These are phyloP conservation scores for Erythrocebus patas DNA, from an alignment of 2,113 vertebrate genomes.

Conservation along the genomic window DNA sequence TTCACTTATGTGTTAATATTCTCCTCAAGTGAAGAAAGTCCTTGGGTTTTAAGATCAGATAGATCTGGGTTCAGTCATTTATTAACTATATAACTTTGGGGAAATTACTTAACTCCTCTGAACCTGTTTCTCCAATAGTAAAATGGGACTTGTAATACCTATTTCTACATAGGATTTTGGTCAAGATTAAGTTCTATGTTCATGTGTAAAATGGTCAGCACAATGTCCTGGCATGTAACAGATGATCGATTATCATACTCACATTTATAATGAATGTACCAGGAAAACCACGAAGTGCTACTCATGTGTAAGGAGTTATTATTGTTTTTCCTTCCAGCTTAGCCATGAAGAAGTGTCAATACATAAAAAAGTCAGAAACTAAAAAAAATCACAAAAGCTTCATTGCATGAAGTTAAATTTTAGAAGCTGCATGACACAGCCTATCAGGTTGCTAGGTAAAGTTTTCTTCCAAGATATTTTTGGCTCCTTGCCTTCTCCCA, in stretches of 20 bases:
- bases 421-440: constrained; percentile 20
- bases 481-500: constrained; percentile 63
- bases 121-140: constrained; percentile 14
- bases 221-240: not conserved
- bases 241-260: not conserved
- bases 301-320: not conserved
- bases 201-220: not conserved
- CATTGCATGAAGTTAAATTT: constrained; percentile 36
- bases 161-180: not conserved
- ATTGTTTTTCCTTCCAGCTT: not conserved
- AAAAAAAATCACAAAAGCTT: constrained; percentile 4
- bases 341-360: constrained; percentile 30
- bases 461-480: constrained; percentile 70
- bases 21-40: not conserved
- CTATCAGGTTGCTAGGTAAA: constrained; percentile 67
- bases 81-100: not conserved
- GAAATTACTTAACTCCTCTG: constrained; percentile 3
- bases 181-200: not conserved
- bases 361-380: not conserved
- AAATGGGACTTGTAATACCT: not conserved
- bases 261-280: not conserved
- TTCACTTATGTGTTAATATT: not conserved
- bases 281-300: not conserved
- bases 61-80: not conserved
- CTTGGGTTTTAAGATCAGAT: not conserved